Percentiles rank a stretch among this genome's conserved stretches.
These are phyloP conservation scores for Phortica okadai DNA, from an alignment of 2,888 invertebrate genomes.

Conservation along the genomic window DNA sequence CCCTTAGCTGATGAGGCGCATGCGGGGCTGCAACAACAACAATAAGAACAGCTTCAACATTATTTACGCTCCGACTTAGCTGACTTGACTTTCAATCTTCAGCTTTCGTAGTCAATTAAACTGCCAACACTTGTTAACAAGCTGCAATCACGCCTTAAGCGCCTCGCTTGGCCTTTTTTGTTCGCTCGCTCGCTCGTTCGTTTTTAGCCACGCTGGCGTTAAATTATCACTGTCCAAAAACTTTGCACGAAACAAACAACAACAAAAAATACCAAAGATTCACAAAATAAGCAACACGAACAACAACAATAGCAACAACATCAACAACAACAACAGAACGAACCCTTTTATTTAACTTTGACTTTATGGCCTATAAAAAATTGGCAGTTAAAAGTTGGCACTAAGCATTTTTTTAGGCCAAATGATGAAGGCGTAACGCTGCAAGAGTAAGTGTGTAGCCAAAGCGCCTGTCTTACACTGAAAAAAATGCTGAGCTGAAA, in stretches of 20 bases:
- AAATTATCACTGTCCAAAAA: constrained; percentile 36
- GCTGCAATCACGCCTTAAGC: constrained; percentile 72
- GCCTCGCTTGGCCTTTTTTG: constrained; percentile 38
- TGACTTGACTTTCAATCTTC: constrained; percentile 20
- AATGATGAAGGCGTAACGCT: background rate
- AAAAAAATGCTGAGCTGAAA: background rate
- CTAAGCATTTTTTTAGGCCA: background rate
- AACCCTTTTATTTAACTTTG: constrained; percentile 30
- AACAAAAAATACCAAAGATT: constrained; percentile 44
- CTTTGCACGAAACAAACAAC: constrained; percentile 48
- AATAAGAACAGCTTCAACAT: background rate
- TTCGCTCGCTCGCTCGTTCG: background rate
- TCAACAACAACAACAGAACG: background rate
- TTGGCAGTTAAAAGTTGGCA: constrained; percentile 21
- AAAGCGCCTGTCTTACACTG: background rate
- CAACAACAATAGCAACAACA: constrained; percentile 41
- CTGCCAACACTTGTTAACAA: constrained; percentile 74
- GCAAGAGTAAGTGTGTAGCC: background rate
- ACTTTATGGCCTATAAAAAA: constrained; percentile 33
- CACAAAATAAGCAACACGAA: constrained; percentile 47
- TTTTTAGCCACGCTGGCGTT: constrained; percentile 10
- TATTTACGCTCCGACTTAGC: constrained; percentile 14
- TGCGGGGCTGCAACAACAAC: background rate
- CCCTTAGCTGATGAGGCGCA: background rate
- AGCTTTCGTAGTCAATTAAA: constrained; percentile 67